Evolutionary conservation across 1,140 invertebrate genomes (phyloP), one percentile per base, ranked within the genome.

Genomic region (Lordiphosa collinella): DNA sequence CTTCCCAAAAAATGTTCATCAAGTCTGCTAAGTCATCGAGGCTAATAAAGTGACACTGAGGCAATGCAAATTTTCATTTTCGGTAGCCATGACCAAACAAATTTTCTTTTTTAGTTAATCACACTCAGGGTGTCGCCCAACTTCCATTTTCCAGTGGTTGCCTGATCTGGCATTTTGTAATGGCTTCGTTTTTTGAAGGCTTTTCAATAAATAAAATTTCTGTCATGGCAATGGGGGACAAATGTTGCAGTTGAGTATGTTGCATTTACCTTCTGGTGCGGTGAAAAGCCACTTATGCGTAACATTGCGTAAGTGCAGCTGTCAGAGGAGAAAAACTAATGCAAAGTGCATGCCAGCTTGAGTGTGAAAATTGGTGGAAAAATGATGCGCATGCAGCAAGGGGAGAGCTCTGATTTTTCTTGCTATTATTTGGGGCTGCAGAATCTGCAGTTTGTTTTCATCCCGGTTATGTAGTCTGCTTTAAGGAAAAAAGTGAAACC

Each of bases 281-380:
- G 32, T 43, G 34, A n/a, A 10, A 12, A 16, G 13, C 52, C 68
- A 79, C 59, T 79, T 79, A 65, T 74, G 64, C 70, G 68, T 73
- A 57, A 55, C 74, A 73, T 61, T 69, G 67, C 74, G 76, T 82
- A 80, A 80, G 66, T 80, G 71, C 71, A 82, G 61, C 76, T 82
- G 76, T 71, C 65, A 75, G 61, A 58, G 25, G 7, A 29, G 10
- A 10, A 16, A 40, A 12, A 48, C 6, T 29, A 36, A 31, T 34
- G 62, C 52, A 75, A 46, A 79, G 56, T 74, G 64, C 65, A 80
- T 82, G 70, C 46, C 76, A 80, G 75, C 76, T 80, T 82, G 66
- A 44, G 71, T 80, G 61, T 82, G 76, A 82, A 80, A 82, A 76
- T 80, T 80, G 62, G 65, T 75, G 76, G 71, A 82, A 75, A 70